These are phyloP conservation scores for Pristionchus arcanus DNA, from an alignment of 2,888 invertebrate species.

Conservation along the genomic window DNA sequence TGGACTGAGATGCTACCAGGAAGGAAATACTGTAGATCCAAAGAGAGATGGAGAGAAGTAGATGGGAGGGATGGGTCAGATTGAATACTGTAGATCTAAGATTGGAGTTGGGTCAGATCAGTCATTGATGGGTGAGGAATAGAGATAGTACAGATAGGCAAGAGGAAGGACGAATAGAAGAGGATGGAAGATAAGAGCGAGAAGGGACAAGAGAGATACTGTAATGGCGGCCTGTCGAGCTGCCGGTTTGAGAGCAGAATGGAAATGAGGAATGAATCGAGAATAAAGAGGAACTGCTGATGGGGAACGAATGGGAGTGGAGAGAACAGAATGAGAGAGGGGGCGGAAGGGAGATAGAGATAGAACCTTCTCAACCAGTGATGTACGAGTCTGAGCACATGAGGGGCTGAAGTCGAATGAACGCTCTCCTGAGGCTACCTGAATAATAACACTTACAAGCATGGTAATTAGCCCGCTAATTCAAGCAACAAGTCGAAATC, in stretches of 20 bases:
- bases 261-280: slow-evolving; percentile 53
- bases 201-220: not conserved
- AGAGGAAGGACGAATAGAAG: slow-evolving; percentile 28
- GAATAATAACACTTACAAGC: not conserved
- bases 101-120: not conserved
- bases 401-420: slow-evolving; percentile 51
- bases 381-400: not conserved
- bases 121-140: not conserved
- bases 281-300: slow-evolving; percentile 46
- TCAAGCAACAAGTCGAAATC: not conserved
- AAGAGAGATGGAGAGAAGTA: not conserved
- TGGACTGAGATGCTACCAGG: not conserved
- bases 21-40: slow-evolving; percentile 10
- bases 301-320: slow-evolving; percentile 1
- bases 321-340: not conserved
- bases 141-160: slow-evolving; percentile 44
- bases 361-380: not conserved
- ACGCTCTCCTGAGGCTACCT: slow-evolving; percentile 49
- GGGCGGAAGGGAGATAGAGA: slow-evolving; percentile 19
- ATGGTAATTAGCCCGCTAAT: not conserved
- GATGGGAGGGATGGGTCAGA: not conserved
- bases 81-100: not conserved
- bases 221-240: not conserved
- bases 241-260: slow-evolving; percentile 37
- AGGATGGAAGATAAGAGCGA: slow-evolving; percentile 47